Conservation (phyloP, 2,888 invertebrate species). For the Tridacna gigas region DNA sequence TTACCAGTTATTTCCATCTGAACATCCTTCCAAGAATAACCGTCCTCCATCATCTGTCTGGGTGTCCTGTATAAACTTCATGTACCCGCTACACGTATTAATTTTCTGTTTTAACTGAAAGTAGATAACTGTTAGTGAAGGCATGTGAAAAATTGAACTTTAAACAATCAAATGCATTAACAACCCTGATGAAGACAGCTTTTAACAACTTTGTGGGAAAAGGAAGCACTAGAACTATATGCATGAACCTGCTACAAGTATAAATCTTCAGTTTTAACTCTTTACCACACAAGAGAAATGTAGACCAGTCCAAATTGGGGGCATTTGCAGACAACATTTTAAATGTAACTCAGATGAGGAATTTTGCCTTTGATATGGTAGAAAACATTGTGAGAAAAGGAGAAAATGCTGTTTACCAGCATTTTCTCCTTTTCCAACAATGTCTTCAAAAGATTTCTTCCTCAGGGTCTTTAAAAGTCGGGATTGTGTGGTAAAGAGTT, state of each 20-base stretch:
- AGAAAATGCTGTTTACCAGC: background rate
- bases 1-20: conserved; percentile 44
- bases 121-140: too few species aligned
- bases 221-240: too few species aligned
- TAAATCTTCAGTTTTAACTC: background rate
- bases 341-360: background rate
- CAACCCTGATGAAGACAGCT: too few species aligned
- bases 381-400: background rate
- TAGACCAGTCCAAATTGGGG: background rate
- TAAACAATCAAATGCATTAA: too few species aligned
- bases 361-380: too few species aligned
- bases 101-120: conserved; percentile 44
- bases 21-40: conserved; percentile 39
- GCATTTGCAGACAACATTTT: background rate
- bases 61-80: conserved; percentile 31
- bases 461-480: too few species aligned
- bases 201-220: too few species aligned
- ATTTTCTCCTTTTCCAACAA: background rate
- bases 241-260: too few species aligned
- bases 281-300: background rate
- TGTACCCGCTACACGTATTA: conserved; percentile 33
- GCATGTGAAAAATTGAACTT: too few species aligned
- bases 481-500: too few species aligned
- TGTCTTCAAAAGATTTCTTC: background rate
- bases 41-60: conserved; percentile 33